Percentiles rank a stretch among this genome's conserved stretches.
phyloP scores from a whole-genome alignment of 2,888 invertebrate genomes.

The Poecilus cupreus region DNA sequence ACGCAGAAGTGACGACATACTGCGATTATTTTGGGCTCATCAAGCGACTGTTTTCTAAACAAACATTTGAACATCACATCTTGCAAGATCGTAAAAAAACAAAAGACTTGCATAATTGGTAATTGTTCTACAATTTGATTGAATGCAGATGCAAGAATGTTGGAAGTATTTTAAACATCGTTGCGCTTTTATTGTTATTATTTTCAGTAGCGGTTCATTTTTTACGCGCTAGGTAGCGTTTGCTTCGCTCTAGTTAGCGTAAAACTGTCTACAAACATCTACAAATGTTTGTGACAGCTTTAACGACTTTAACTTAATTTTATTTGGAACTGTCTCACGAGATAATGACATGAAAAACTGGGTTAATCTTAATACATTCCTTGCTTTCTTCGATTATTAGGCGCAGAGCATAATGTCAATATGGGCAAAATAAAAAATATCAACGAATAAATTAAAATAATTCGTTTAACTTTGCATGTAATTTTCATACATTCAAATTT shows the following conservation, averaged over 20 bases:
- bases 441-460: not conserved
- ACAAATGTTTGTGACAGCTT: not conserved
- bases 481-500: no score
- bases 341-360: not conserved
- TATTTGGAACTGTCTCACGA: not conserved
- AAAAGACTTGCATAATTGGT: not conserved
- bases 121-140: not conserved
- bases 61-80: slow-evolving; percentile 4
- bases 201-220: slow-evolving; percentile 26
- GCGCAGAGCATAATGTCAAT: not conserved
- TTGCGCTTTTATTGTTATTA: not conserved
- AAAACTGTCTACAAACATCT: slow-evolving; percentile 4
- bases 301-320: not conserved
- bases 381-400: not conserved
- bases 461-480: no score
- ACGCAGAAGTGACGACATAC: slow-evolving; percentile 5
- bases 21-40: slow-evolving; percentile 28
- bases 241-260: slow-evolving; percentile 37
- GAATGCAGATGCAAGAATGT: not conserved
- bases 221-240: slow-evolving; percentile 4
- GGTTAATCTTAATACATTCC: not conserved
- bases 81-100: not conserved
- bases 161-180: not conserved
- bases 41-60: slow-evolving; percentile 9
- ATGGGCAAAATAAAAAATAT: not conserved